A percentile compares a stretch with the other conserved stretches of the same genome.
phyloP scores from a whole-genome alignment of 2,113 vertebrate genomes.

The Clinocottus analis region DNA sequence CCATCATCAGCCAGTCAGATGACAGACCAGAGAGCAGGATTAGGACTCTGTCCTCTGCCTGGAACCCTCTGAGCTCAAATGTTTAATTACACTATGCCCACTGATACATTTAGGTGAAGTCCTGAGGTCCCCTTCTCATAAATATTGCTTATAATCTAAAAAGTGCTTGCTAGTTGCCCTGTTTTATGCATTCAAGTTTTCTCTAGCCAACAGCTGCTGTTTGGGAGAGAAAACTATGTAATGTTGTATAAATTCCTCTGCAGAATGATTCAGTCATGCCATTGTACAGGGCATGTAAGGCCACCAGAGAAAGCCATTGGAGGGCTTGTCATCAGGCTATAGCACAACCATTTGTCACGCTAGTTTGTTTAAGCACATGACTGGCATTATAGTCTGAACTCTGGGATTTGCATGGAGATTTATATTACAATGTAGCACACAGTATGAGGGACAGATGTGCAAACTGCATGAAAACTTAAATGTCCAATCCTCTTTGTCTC shows the following conservation, averaged over 20 bases:
- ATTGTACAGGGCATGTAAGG: constrained; percentile 32
- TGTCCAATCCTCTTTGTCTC: not conserved
- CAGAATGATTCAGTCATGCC: constrained; percentile 27
- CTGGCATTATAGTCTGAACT: constrained; percentile 42
- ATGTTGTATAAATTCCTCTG: not conserved
- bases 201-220: not conserved
- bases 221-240: constrained; percentile 11
- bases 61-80: constrained; percentile 30
- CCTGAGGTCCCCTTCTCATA: not conserved
- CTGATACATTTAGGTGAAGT: constrained; percentile 37
- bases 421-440: constrained; percentile 4
- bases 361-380: constrained; percentile 39
- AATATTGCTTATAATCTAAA: constrained; percentile 5
- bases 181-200: not conserved
- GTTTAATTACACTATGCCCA: constrained; percentile 61
- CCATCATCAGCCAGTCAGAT: constrained; percentile 54
- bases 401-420: constrained; percentile 33
- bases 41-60: constrained; percentile 64
- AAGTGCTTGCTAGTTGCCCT: not conserved
- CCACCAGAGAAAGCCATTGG: constrained; percentile 23
- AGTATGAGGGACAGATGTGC: constrained; percentile 19
- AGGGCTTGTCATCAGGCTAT: constrained; percentile 32
- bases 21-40: constrained; percentile 70
- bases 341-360: constrained; percentile 42
- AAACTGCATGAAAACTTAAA: not conserved